Percentiles rank a stretch among this genome's conserved stretches.
Evolutionary conservation across 2,797 vertebrate genomes (phyloP).

Genomic region (Neosilurus mollespiculum): DNA sequence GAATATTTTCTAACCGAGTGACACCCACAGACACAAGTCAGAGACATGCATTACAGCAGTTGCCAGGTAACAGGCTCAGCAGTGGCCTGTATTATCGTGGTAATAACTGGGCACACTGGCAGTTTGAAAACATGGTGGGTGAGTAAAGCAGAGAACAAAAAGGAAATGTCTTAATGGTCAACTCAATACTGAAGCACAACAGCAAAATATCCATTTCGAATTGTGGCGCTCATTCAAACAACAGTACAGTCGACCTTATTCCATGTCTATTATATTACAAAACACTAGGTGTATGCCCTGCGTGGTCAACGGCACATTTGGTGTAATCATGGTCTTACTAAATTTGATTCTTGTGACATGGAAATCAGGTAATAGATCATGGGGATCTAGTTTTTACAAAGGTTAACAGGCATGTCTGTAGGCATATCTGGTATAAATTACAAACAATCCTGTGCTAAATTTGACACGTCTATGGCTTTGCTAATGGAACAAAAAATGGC

Average conservation of each 20-base stretch:
- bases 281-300: too few species aligned
- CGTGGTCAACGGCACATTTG: too few species aligned
- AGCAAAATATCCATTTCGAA: neutral
- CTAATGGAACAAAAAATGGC: too few species aligned
- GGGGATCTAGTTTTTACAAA: too few species aligned
- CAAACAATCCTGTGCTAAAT: too few species aligned
- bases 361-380: too few species aligned
- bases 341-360: too few species aligned
- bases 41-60: slow-evolving; percentile 17
- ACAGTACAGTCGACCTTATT: neutral
- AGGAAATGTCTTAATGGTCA: neutral
- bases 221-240: neutral
- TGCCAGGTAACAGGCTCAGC: slow-evolving; percentile 40
- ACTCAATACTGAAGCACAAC: neutral
- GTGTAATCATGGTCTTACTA: too few species aligned
- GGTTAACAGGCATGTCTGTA: too few species aligned
- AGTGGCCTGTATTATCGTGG: slow-evolving; percentile 17
- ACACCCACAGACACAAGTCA: slow-evolving; percentile 33
- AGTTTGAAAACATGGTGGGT: slow-evolving; percentile 13
- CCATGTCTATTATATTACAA: neutral
- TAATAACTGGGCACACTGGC: slow-evolving; percentile 25
- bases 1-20: slow-evolving; percentile 6
- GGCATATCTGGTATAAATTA: too few species aligned
- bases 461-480: too few species aligned
- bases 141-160: neutral